Base-by-base conservation (phyloP, 2,113 vertebrate species). In the Epinephelus cyanopodus region DNA sequence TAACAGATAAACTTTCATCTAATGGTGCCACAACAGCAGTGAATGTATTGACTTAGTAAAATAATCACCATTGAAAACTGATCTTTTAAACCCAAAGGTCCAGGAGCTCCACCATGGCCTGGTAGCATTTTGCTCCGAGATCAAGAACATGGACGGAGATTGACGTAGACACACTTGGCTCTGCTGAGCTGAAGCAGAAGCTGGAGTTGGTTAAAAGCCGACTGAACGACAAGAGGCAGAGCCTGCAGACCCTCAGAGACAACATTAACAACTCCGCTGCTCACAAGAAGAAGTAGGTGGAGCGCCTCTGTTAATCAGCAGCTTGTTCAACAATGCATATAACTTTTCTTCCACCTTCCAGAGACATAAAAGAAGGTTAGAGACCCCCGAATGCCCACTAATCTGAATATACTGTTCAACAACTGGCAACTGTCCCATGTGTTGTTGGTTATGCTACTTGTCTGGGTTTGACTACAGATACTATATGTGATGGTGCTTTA, bases 71-170 rank as follows among this genome's bases (percentile, higher is more conserved):
- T 17, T 68, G 15, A 21, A 61, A 61, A 63, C n/a, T 6, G 7
- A 39, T 57, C 17, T 37, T 10, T 77, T 67, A 19, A 70, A 57
- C 57, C 61, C 75, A 90, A 57, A 94, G 93, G 81, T 94, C 91
- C 96, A 95, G 88, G 87, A 94, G 77, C 67, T 94, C 74, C 84
- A 93, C 83, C 94, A 93, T 14, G 86, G 66, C 37, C 87, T 94
- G 83, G 83, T 95, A 78, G 93, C 70, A 4, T 95, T 87, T 64
- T 93, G 94, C 81, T 93, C 90, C 45, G 91, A 96, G 91, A 87
- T 94, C 69, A 94, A 90, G 91, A 93, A 77, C 50, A 86, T 86
- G 87, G 87, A 95, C 0, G 89, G 88, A 81, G 93, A 95, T 47
- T 74, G 75, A 82, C 17, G 14, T 58, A 15, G 77, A 85, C 33